These are phyloP conservation scores for Centrocercus urophasianus DNA, from an alignment of 2,113 vertebrate species.

Conservation along the genomic window DNA sequence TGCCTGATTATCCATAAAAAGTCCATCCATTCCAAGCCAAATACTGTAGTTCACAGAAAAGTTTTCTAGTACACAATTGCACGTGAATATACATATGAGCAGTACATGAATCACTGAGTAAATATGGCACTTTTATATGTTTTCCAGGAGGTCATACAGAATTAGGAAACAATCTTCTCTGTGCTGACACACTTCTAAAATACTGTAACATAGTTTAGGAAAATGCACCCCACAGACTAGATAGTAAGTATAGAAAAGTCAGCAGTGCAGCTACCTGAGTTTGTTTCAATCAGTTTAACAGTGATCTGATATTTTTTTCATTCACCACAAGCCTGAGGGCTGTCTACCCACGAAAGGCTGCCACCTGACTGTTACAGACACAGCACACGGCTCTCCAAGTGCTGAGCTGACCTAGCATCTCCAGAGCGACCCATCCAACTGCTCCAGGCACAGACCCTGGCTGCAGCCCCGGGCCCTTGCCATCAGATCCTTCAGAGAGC, in stretches of 20 bases:
- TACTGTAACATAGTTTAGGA: constrained; percentile 34
- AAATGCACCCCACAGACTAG: constrained; percentile 45
- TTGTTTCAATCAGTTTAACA: constrained; percentile 57
- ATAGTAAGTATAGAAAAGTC: constrained; percentile 69
- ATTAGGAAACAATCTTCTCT: constrained; percentile 55
- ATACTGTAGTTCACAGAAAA: constrained; percentile 7
- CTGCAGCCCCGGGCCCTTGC: background rate
- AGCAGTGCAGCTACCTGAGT: constrained; percentile 79
- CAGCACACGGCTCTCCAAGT: background rate
- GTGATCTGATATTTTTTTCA: constrained; percentile 9
- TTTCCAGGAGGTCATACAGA: constrained; percentile 50
- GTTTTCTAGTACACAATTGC: background rate
- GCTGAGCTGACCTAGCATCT: background rate
- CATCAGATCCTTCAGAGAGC: background rate
- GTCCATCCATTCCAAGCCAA: background rate
- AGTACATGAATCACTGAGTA: constrained; percentile 47
- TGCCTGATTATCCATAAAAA: constrained; percentile 33
- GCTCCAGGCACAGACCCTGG: background rate
- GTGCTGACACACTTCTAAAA: constrained; percentile 65
- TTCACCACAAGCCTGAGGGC: background rate
- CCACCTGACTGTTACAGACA: background rate
- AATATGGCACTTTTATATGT: constrained; percentile 60
- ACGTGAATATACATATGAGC: constrained; percentile 38
- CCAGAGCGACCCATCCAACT: background rate
- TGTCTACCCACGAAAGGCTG: background rate